Evolutionary conservation across 2,797 vertebrate genomes (phyloP).

Genomic region (Dallia pectoralis): DNA sequence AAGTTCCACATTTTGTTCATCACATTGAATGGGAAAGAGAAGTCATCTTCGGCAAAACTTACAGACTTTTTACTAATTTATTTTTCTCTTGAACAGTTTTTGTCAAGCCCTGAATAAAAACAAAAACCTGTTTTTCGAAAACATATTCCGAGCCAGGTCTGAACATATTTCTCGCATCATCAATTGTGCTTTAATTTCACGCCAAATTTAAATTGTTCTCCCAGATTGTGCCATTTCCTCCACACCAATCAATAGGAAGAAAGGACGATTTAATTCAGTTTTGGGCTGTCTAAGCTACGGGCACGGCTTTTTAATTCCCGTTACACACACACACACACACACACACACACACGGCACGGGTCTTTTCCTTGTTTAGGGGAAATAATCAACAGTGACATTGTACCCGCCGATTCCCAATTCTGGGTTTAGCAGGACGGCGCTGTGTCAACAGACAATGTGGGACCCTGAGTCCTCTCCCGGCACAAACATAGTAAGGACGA

Average conservation of each 20-base stretch:
- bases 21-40: neutral
- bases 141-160: neutral
- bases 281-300: constrained; percentile 16
- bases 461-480: constrained; percentile 14
- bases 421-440: constrained; percentile 23
- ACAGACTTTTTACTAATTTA: neutral
- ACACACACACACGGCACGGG: constrained; percentile 11
- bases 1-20: neutral
- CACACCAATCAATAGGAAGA: constrained; percentile 24
- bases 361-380: neutral
- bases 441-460: constrained; percentile 6
- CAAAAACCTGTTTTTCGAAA: neutral
- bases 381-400: neutral
- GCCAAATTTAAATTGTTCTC: constrained; percentile 16
- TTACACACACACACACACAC: constrained; percentile 16
- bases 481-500: constrained; percentile 1
- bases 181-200: neutral
- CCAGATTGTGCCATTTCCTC: neutral
- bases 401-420: constrained; percentile 6
- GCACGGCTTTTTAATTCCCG: constrained; percentile 16
- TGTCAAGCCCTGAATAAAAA: constrained; percentile 2
- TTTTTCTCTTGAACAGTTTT: neutral
- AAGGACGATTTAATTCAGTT: constrained; percentile 22
- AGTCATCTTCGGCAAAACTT: neutral
- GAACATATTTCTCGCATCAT: neutral